Evolutionary conservation across 2,113 vertebrate genomes (phyloP), one percentile per base, ranked within the genome.

Genomic region (Pristiophorus japonicus): DNA sequence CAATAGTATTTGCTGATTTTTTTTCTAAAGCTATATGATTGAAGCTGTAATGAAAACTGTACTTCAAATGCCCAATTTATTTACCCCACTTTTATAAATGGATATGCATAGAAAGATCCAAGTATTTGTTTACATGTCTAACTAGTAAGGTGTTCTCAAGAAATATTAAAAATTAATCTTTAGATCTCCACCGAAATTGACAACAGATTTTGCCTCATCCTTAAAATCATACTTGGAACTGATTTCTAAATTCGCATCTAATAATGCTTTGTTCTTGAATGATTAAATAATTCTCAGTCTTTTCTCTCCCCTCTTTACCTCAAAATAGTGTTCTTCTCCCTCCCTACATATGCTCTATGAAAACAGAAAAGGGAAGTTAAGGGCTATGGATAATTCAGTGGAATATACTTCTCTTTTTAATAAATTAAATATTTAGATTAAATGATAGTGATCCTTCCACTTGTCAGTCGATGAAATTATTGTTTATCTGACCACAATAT

Each of bases 181-280:
- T 70, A 70, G 67, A 70, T 24, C 27, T 8, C 30, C 27, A 70
- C 67, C 75, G 42, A 42, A 16, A 1, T 78, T 81, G 75, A 81
- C 1, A n/a, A 78, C 66, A 67, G 66, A 78, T 38, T 2, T 78
- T 78, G n/a, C 30, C 73, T 78, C 75, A 16, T 81, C 12, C 38
- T 42, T 30, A 16, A 38, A 16, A 16, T 81, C 75, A 81, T 81
- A 38, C 34, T 81, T 81, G 34, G 75, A 20, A n/a, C 8, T 30
- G 5, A 75, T 75, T 75, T 75, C 27, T 34, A 22, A n/a, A 75
- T 75, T 66, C 34, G 70, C 30, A n/a, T 78, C 34, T 78, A 34
- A n/a, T 78, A 70, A 70, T 78, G n/a, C n/a, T n/a, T n/a, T 78
- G 73, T 78, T 51, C 73, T 78, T 78, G 30, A 78, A 78, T 78